Percentiles rank a stretch among this genome's conserved stretches.
Conservation (phyloP, 2,888 invertebrate genomes). For the Philopedon plagiatum region DNA sequence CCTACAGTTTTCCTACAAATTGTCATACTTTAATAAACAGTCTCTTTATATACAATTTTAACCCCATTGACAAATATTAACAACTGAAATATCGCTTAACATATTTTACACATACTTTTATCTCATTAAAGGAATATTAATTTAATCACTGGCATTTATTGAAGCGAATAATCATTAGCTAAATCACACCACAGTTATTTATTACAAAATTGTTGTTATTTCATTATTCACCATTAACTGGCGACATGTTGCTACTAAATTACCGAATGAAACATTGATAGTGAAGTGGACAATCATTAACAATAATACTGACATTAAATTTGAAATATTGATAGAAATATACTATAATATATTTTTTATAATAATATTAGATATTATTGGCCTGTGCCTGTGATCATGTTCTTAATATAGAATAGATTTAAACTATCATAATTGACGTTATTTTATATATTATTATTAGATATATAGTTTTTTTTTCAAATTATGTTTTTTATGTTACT, state of each 20-base stretch:
- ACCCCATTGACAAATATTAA: background rate
- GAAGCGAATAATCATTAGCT: background rate
- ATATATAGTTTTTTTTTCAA: too few species aligned
- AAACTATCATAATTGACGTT: too few species aligned
- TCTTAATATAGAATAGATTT: too few species aligned
- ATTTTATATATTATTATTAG: too few species aligned
- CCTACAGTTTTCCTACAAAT: too few species aligned
- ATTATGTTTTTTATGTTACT: too few species aligned
- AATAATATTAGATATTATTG: too few species aligned
- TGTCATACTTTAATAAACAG: too few species aligned
- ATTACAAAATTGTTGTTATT: background rate
- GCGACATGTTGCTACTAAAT: background rate
- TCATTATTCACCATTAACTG: background rate
- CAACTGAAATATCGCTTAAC: background rate
- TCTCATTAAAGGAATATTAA: background rate
- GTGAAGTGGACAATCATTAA: background rate
- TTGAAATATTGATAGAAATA: too few species aligned
- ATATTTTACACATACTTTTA: background rate
- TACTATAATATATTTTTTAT: background rate
- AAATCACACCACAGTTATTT: background rate
- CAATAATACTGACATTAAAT: background rate
- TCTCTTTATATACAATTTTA: too few species aligned
- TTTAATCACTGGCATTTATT: conserved; percentile 1
- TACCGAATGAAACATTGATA: background rate
- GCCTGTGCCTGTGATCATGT: too few species aligned